phyloP scores from a whole-genome alignment of 2,888 invertebrate species.

The Rhabditophanes sp. region DNA sequence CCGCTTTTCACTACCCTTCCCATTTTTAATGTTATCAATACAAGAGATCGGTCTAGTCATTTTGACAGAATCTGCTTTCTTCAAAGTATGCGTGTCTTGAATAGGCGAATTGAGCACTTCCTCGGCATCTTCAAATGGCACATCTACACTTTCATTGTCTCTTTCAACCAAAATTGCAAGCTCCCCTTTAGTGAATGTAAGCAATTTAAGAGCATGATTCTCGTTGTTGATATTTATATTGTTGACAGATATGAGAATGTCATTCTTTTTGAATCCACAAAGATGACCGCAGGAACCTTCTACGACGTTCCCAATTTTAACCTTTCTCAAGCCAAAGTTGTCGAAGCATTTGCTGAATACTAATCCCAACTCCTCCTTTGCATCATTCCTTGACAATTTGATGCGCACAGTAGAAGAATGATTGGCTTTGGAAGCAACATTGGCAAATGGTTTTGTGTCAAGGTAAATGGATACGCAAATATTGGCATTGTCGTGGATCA shows the following conservation, averaged over 20 bases:
- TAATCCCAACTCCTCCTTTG: slow-evolving; percentile 6
- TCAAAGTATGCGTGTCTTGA: too few species aligned
- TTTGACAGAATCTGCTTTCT: too few species aligned
- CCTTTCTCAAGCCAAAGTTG: slow-evolving; percentile 7
- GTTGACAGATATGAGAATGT: slow-evolving; percentile 33
- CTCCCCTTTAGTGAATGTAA: slow-evolving; percentile 32
- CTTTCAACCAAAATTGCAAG: slow-evolving; percentile 34
- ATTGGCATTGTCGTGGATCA: slow-evolving; percentile 7
- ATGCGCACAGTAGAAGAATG: too few species aligned
- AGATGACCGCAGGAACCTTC: slow-evolving; percentile 4
- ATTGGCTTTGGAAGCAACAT: too few species aligned
- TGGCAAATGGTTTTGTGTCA: background rate
- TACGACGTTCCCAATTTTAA: slow-evolving; percentile 3
- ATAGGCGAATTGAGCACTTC: too few species aligned
- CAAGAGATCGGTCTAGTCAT: too few species aligned
- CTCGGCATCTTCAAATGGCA: too few species aligned
- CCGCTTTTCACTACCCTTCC: too few species aligned
- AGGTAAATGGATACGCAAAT: background rate
- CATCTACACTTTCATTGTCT: too few species aligned
- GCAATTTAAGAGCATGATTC: slow-evolving; percentile 29
- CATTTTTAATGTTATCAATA: too few species aligned
- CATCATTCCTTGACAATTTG: too few species aligned
- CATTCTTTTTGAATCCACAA: slow-evolving; percentile 9
- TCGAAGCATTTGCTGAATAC: slow-evolving; percentile 2
- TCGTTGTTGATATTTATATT: slow-evolving; percentile 34